phyloP scores from a whole-genome alignment of 2,888 invertebrate genomes.

The Pomacea canaliculata region DNA sequence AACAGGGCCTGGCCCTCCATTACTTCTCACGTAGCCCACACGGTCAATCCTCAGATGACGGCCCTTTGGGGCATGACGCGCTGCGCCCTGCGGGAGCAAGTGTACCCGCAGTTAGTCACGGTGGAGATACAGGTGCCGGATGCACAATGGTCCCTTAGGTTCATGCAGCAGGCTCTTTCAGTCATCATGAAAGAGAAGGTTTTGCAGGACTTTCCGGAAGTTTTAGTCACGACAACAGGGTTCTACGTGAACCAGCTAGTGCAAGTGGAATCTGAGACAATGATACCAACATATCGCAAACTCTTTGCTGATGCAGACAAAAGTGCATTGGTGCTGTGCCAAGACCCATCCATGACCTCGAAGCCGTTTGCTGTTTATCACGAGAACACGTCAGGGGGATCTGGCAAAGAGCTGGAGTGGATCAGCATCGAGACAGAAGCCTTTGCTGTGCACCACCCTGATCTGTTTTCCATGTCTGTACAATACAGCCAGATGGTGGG shows the following conservation, averaged over 20 bases:
- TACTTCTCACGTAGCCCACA: conserved; percentile 1
- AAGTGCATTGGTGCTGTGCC: conserved; percentile 28
- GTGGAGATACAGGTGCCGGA: conserved; percentile 33
- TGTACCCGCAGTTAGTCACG: conserved; percentile 24
- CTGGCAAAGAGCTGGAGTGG: conserved; percentile 6
- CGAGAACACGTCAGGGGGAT: background rate
- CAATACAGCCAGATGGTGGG: conserved; percentile 27
- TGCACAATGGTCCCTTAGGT: conserved; percentile 2
- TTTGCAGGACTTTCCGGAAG: conserved; percentile 29
- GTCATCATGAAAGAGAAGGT: conserved; percentile 11
- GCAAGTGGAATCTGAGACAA: conserved; percentile 28
- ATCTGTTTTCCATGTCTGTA: conserved; percentile 26
- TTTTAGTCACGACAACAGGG: conserved; percentile 21
- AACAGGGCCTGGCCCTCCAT: conserved; percentile 23
- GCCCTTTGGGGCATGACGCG: conserved; percentile 36
- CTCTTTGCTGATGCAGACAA: conserved; percentile 30
- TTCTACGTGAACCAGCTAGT: conserved; percentile 31
- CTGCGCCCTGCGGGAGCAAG: conserved; percentile 30
- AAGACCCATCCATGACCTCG: conserved; percentile 19
- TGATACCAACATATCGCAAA: conserved; percentile 22
- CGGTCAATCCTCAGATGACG: conserved; percentile 31
- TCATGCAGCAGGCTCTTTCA: conserved; percentile 16
- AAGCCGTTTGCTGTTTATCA: conserved; percentile 30
- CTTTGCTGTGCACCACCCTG: conserved; percentile 27
- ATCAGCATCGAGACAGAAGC: conserved; percentile 24